Percentiles rank a stretch among this genome's conserved stretches.
Conservation (phyloP, 2,113 vertebrate genomes). For the Regulus satrapa region DNA sequence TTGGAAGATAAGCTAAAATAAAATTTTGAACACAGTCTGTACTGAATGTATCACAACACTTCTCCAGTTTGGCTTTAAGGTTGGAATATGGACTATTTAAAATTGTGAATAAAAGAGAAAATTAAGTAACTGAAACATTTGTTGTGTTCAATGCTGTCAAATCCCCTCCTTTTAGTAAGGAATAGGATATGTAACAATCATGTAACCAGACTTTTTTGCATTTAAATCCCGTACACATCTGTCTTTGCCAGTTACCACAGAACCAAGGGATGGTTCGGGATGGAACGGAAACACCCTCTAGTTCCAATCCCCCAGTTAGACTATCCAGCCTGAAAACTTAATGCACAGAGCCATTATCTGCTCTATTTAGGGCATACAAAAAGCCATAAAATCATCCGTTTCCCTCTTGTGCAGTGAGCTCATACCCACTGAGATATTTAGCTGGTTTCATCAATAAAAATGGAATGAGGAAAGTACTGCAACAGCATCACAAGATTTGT, state of each 20-base stretch:
- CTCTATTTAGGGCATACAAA: background rate
- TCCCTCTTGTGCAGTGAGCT: background rate
- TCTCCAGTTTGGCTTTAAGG: background rate
- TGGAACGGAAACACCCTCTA: background rate
- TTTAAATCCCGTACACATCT: background rate
- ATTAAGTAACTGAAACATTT: background rate
- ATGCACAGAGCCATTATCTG: background rate
- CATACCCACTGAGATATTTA: background rate
- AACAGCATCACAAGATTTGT: too few species aligned
- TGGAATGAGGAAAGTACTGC: rapidly evolving
- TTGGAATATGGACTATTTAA: background rate
- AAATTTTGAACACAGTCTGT: background rate
- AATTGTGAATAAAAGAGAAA: background rate
- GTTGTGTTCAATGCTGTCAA: too few species aligned
- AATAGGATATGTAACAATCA: background rate
- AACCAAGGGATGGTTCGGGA: background rate
- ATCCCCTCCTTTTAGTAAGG: background rate
- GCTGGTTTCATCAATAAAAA: background rate
- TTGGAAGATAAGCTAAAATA: background rate
- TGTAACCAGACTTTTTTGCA: background rate
- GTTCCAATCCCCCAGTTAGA: background rate
- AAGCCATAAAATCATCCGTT: background rate
- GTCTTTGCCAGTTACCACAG: background rate
- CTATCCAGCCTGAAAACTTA: background rate
- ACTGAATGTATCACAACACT: rapidly evolving